Conservation (phyloP, 1,140 invertebrate species). For the Ericerus pela region DNA sequence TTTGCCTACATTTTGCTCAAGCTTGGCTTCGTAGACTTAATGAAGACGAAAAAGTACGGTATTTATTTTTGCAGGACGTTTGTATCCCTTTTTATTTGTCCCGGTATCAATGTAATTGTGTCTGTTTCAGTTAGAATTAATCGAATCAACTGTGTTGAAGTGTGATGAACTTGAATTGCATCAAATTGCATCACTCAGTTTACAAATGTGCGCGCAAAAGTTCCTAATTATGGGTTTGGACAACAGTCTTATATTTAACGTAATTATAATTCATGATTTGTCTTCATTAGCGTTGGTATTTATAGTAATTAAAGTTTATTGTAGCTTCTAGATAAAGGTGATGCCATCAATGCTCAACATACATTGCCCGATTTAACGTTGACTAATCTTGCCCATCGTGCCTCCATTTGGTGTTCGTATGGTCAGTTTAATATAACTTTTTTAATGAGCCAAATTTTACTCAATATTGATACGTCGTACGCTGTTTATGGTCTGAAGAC, state of each 20-base stretch:
- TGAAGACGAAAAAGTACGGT: constrained; percentile 31
- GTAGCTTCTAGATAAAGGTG: constrained; percentile 64
- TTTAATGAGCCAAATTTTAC: constrained; percentile 56
- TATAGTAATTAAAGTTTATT: constrained; percentile 32
- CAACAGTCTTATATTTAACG: constrained; percentile 7
- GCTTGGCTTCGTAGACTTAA: constrained; percentile 59
- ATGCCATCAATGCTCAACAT: constrained; percentile 69
- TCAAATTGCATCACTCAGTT: constrained; percentile 45
- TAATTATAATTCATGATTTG: constrained; percentile 10
- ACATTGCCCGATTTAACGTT: constrained; percentile 64
- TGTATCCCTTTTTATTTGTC: too few relatives aligned
- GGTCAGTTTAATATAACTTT: constrained; percentile 69
- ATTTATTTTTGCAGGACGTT: constrained; percentile 12
- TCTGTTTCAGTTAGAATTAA: constrained; percentile 28
- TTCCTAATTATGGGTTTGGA: constrained; percentile 13
- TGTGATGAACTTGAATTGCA: constrained; percentile 41
- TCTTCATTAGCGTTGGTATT: background rate
- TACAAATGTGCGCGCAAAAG: constrained; percentile 25
- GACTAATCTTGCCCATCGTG: constrained; percentile 58
- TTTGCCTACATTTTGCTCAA: constrained; percentile 69
- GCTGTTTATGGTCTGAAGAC: constrained; percentile 34
- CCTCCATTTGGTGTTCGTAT: constrained; percentile 71
- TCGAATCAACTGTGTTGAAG: constrained; percentile 42
- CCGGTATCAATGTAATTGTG: too few relatives aligned
- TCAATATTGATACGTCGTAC: constrained; percentile 52